A percentile compares a stretch with the other conserved stretches of the same genome.
Conservation (phyloP, 1,140 invertebrate genomes). For the Himalopsyche phryganea region DNA sequence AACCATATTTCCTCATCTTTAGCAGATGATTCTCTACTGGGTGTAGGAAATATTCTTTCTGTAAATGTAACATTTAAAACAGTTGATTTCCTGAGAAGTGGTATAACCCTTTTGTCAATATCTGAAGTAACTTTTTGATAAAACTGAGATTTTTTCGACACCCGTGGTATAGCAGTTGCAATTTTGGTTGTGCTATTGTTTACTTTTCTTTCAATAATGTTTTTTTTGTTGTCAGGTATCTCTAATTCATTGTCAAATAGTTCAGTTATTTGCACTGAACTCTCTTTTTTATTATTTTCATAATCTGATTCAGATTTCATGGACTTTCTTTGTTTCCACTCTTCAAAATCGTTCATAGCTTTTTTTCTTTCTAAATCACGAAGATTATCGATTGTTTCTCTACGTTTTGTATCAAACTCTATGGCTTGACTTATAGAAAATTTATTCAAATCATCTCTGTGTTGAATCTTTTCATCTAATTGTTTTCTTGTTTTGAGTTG, state of each 20-base stretch:
- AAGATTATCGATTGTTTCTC: constrained; percentile 56
- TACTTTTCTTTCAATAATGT: constrained; percentile 14
- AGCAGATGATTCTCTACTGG: constrained; percentile 71
- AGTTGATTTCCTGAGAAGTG: constrained; percentile 56
- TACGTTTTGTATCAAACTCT: constrained; percentile 52
- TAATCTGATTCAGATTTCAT: background rate
- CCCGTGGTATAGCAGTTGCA: constrained; percentile 5
- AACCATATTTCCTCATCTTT: constrained; percentile 79
- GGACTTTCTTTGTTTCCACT: constrained; percentile 53
- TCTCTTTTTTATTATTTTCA: constrained; percentile 9
- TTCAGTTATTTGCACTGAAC: constrained; percentile 10
- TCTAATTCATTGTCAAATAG: background rate
- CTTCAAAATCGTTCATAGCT: constrained; percentile 64
- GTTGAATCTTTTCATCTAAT: constrained; percentile 48
- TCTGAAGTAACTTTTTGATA: constrained; percentile 44
- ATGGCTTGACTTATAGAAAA: constrained; percentile 61
- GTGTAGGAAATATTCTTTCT: constrained; percentile 75
- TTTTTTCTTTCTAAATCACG: constrained; percentile 55
- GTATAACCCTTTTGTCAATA: constrained; percentile 44
- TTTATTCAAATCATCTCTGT: constrained; percentile 49
- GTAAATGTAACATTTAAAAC: constrained; percentile 71
- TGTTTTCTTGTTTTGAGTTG: constrained; percentile 54
- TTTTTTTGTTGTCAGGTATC: constrained; percentile 6
- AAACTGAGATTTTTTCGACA: constrained; percentile 39
- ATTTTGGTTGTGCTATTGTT: constrained; percentile 9